Evolutionary conservation across 2,797 vertebrate genomes (phyloP).

Genomic region (Gymnothorax reevesii): DNA sequence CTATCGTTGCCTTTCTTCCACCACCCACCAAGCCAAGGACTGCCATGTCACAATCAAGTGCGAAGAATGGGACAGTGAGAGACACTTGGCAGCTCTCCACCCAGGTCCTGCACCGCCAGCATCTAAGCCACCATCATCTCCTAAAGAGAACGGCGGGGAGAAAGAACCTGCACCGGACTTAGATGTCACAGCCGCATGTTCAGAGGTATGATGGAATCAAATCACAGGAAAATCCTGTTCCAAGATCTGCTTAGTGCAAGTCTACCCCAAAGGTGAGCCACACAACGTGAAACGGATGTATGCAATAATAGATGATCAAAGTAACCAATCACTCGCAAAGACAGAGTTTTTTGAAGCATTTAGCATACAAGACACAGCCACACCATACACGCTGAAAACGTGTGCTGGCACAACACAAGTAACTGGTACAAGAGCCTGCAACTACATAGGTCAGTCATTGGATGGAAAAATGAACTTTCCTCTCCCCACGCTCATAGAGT

Average conservation of each 20-base stretch:
- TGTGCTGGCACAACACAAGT: conserved; percentile 26
- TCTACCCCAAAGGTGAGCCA: conserved; percentile 22
- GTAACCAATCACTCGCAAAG: conserved; percentile 33
- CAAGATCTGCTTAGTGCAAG: conserved; percentile 32
- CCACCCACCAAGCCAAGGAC: conserved; percentile 25
- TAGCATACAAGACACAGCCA: neutral
- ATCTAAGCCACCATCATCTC: neutral
- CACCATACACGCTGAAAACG: conserved; percentile 19
- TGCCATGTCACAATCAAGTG: conserved; percentile 9
- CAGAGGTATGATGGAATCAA: conserved; percentile 27
- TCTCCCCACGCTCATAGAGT: conserved; percentile 6
- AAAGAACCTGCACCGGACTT: neutral
- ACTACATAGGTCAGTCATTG: neutral
- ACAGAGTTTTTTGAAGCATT: conserved; percentile 33
- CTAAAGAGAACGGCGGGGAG: conserved; percentile 14
- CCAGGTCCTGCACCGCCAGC: conserved; percentile 14
- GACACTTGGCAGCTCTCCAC: conserved; percentile 33
- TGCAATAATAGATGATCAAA: conserved; percentile 36
- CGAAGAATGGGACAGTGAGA: conserved; percentile 30
- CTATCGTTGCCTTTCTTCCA: conserved; percentile 21
- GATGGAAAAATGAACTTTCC: neutral
- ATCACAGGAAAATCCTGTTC: conserved; percentile 17
- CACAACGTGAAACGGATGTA: conserved; percentile 34
- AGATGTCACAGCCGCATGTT: conserved; percentile 25
- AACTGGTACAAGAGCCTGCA: neutral